phyloP scores from a whole-genome alignment of 2,113 vertebrate genomes.

The Ageneiosus marmoratus region DNA sequence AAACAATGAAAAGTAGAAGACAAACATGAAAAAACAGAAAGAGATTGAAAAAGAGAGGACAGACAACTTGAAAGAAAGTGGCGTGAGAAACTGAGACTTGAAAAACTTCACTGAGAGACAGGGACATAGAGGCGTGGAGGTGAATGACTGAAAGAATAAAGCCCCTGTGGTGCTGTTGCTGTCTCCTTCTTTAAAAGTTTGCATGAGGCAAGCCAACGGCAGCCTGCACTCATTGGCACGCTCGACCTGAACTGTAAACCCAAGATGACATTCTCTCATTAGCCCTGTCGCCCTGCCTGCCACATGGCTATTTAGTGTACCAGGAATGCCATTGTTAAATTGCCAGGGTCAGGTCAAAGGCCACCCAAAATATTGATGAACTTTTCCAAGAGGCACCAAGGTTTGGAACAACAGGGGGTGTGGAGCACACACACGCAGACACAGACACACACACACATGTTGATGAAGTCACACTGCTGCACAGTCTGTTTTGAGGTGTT shows the following conservation, averaged over 20 bases:
- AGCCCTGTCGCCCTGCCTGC: conserved; percentile 73
- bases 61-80: conserved; percentile 34
- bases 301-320: conserved; percentile 76
- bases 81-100: conserved; percentile 37
- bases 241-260: conserved; percentile 73
- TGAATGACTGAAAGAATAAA: conserved; percentile 60
- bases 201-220: conserved; percentile 74
- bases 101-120: conserved; percentile 24
- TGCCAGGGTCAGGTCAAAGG: conserved; percentile 74
- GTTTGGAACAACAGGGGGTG: conserved; percentile 56
- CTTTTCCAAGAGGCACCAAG: conserved; percentile 65
- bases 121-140: conserved; percentile 47
- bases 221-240: conserved; percentile 69
- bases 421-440: conserved; percentile 54
- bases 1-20: neutral
- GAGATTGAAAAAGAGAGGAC: conserved; percentile 18
- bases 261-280: conserved; percentile 79
- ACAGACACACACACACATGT: conserved; percentile 45
- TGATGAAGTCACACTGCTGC: neutral
- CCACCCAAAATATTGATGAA: conserved; percentile 79
- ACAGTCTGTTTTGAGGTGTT: neutral
- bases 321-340: conserved; percentile 75
- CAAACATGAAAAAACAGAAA: conserved; percentile 13
- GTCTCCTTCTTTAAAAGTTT: conserved; percentile 69
- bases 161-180: conserved; percentile 55